Percentiles rank a stretch among this genome's conserved stretches.
phyloP scores from a whole-genome alignment of 2,797 vertebrate species.

The Tolypeutes matacus region DNA sequence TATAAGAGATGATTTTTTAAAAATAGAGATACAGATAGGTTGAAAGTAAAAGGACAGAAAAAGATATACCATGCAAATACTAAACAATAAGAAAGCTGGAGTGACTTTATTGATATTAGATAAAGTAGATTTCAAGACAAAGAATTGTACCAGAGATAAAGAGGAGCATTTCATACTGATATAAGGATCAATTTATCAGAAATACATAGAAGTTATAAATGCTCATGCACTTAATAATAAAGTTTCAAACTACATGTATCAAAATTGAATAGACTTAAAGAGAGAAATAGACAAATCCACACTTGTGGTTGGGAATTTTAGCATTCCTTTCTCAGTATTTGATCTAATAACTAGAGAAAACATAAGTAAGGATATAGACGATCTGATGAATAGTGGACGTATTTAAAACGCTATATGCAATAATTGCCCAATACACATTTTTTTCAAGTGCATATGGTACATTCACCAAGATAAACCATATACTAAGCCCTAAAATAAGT shows the following conservation, averaged over 20 bases:
- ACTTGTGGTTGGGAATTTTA: constrained; percentile 3
- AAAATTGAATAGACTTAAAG: constrained; percentile 36
- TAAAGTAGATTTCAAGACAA: neutral
- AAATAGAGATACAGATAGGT: neutral
- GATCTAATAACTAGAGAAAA: neutral
- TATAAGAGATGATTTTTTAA: constrained; percentile 28
- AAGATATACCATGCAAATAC: neutral
- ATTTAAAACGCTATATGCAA: neutral
- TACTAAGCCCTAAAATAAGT: neutral
- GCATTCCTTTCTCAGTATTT: neutral
- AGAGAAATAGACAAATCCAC: neutral
- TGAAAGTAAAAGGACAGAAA: constrained; percentile 51
- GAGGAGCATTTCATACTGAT: neutral
- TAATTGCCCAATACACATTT: neutral
- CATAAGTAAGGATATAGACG: neutral
- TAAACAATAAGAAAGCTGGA: neutral
- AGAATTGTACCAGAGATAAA: neutral
- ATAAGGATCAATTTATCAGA: neutral
- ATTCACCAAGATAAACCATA: neutral
- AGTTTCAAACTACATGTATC: constrained; percentile 8
- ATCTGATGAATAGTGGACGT: neutral
- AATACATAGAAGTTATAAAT: neutral
- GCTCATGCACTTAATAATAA: constrained; percentile 4
- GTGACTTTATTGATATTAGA: neutral
- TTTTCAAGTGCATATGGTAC: neutral